phyloP scores from a whole-genome alignment of 1,140 invertebrate species.

The Heliconius hewitsoni region DNA sequence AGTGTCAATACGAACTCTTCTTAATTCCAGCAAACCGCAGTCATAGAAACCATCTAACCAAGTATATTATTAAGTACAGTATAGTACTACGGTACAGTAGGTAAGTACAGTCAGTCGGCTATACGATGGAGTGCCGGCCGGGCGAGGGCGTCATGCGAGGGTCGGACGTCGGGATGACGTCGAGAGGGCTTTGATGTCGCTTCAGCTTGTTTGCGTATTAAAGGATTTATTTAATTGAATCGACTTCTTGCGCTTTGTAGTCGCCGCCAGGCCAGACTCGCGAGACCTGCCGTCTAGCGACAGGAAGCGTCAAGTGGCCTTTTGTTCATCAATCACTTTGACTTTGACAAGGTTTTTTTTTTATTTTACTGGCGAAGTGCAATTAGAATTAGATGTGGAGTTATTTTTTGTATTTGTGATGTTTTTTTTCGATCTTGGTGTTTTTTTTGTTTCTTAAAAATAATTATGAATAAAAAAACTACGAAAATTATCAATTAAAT shows the following conservation, averaged over 20 bases:
- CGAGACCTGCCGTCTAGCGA: neutral
- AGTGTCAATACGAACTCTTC: neutral
- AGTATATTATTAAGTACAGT: neutral
- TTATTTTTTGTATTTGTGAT: neutral
- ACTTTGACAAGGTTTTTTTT: slow-evolving; percentile 11
- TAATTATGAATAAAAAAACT: too few relatives aligned
- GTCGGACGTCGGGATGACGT: slow-evolving; percentile 15
- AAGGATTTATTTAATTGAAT: slow-evolving; percentile 69
- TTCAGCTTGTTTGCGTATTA: slow-evolving; percentile 67
- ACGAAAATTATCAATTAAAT: too few relatives aligned
- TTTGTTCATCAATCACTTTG: slow-evolving; percentile 38
- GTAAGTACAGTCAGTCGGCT: neutral
- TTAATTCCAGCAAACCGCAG: neutral
- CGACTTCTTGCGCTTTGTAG: slow-evolving; percentile 48
- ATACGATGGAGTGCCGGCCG: neutral
- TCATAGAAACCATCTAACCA: neutral
- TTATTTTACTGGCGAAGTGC: neutral
- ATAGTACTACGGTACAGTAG: neutral
- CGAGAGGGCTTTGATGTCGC: slow-evolving; percentile 57
- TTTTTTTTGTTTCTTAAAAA: neutral
- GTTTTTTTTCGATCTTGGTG: neutral
- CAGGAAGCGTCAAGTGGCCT: slow-evolving; percentile 41
- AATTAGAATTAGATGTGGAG: neutral
- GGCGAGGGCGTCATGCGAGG: slow-evolving; percentile 11
- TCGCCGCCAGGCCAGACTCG: slow-evolving; percentile 3